phyloP scores from a whole-genome alignment of 2,797 vertebrate genomes.

The Spinibarbus caldwelli region DNA sequence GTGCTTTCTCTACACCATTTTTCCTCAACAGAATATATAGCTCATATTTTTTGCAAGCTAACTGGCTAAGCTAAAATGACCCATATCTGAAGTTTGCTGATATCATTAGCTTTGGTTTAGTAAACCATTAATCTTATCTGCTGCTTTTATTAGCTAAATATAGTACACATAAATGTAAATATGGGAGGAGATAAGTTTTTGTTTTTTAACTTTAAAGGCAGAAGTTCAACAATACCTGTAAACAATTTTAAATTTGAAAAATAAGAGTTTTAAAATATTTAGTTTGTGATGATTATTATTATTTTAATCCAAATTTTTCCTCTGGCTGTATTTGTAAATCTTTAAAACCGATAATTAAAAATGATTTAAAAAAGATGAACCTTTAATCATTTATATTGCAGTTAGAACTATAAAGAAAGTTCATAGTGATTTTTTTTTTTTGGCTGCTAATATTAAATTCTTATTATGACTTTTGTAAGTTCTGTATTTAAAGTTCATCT shows the following conservation, averaged over 20 bases:
- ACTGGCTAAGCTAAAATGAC: conserved; percentile 30
- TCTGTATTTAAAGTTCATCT: neutral
- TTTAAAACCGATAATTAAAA: too few relatives aligned
- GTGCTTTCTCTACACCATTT: too few relatives aligned
- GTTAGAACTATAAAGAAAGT: neutral
- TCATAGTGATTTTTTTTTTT: neutral
- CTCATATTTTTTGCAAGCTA: neutral
- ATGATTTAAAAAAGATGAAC: neutral
- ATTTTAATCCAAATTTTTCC: neutral
- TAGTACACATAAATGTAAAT: neutral
- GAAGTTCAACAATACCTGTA: neutral
- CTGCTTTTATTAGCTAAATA: neutral
- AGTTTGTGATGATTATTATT: neutral
- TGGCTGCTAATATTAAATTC: neutral
- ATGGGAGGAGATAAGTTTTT: too few relatives aligned
- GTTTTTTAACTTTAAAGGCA: neutral
- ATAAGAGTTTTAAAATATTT: neutral
- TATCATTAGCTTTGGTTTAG: conserved; percentile 30
- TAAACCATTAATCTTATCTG: neutral
- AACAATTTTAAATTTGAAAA: too few relatives aligned
- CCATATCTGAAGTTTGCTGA: conserved; percentile 36
- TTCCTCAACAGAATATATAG: neutral
- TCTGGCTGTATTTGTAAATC: neutral
- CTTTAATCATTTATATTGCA: neutral
- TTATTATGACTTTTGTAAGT: neutral